A percentile compares a stretch with the other conserved stretches of the same genome.
These are phyloP conservation scores for Indicator maculatus DNA, from an alignment of 2,113 vertebrate species.

Conservation along the genomic window DNA sequence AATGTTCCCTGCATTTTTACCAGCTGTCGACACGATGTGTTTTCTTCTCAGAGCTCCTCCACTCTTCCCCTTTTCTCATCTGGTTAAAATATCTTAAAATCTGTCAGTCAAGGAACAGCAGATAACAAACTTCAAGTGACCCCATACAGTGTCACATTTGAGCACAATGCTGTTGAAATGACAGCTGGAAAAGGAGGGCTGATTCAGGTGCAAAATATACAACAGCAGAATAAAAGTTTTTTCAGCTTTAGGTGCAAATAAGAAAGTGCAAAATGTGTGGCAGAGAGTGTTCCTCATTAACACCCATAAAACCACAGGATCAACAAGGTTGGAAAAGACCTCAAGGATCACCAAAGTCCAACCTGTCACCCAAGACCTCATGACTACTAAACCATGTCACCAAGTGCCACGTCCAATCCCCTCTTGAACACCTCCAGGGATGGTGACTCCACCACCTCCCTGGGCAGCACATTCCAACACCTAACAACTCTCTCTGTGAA, in stretches of 20 bases:
- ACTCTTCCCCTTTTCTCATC: neutral
- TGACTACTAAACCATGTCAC: no score
- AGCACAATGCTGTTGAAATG: neutral
- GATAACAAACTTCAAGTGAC: neutral
- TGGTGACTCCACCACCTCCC: no score
- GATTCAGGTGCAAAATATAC: neutral
- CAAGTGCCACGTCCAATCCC: no score
- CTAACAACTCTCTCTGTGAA: no score
- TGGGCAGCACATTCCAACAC: no score
- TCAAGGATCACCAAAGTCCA: no score
- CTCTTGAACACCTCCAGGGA: no score
- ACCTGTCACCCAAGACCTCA: no score
- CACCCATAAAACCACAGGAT: no score
- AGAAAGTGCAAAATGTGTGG: neutral
- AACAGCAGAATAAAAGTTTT: neutral
- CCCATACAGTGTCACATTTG: neutral
- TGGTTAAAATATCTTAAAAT: neutral
- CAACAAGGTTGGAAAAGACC: no score
- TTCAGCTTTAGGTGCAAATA: neutral
- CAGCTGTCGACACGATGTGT: neutral
- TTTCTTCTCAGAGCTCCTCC: neutral
- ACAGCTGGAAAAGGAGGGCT: neutral
- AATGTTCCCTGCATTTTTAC: neutral
- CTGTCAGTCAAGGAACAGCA: neutral
- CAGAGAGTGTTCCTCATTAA: neutral